Conservation (phyloP, 2,113 vertebrate genomes). For the Clinocottus analis region DNA sequence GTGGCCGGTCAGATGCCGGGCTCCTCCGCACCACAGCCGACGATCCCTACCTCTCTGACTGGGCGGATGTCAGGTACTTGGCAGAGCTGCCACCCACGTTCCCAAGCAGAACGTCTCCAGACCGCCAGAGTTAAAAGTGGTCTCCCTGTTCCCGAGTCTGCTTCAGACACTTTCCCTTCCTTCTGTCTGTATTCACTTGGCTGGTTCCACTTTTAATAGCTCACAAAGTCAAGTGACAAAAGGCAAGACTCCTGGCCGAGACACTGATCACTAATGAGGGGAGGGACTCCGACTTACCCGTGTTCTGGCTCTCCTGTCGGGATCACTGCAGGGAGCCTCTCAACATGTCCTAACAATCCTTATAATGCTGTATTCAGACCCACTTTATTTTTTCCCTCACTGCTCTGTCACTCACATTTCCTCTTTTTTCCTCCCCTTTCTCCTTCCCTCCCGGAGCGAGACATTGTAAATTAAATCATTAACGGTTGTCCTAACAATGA, state of each 20-base stretch:
- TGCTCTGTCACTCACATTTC: conserved; percentile 27
- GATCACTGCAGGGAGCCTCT: conserved; percentile 48
- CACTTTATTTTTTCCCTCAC: conserved; percentile 36
- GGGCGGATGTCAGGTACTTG: conserved; percentile 61
- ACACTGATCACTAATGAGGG: conserved; percentile 58
- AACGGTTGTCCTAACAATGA: conserved; percentile 51
- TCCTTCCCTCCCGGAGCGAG: conserved; percentile 20
- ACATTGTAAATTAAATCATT: conserved; percentile 57
- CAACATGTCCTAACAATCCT: conserved; percentile 33
- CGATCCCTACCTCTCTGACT: conserved; percentile 28
- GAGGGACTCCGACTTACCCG: conserved; percentile 34
- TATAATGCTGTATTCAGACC: conserved; percentile 24
- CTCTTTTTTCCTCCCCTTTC: not conserved
- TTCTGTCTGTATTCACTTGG: conserved; percentile 45
- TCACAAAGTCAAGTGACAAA: conserved; percentile 35
- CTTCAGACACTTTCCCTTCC: conserved; percentile 22
- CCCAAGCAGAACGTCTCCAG: conserved; percentile 35
- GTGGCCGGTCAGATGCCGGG: conserved; percentile 49
- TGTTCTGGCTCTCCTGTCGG: conserved; percentile 27
- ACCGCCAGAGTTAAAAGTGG: conserved; percentile 32
- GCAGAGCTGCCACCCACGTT: conserved; percentile 20
- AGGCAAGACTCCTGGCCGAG: conserved; percentile 28
- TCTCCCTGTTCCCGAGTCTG: conserved; percentile 15
- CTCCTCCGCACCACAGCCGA: conserved; percentile 40
- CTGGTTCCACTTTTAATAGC: conserved; percentile 56